Evolutionary conservation across 2,113 vertebrate genomes (phyloP).

Genomic region (Penelope pileata): DNA sequence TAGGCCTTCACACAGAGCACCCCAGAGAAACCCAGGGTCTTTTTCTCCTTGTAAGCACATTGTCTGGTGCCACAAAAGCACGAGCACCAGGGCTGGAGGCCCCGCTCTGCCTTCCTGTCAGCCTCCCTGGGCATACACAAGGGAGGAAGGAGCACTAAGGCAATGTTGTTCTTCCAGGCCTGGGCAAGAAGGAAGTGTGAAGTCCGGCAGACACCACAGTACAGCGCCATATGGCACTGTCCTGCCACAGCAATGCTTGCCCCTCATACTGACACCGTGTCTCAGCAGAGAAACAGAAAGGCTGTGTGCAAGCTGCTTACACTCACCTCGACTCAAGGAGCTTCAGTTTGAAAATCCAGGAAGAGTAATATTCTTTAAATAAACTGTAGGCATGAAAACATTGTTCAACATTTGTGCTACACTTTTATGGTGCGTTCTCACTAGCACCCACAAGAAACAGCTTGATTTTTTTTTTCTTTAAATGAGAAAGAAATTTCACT

Average conservation of each 20-base stretch:
- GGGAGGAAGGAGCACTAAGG: neutral
- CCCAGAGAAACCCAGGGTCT: neutral
- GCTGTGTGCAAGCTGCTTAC: neutral
- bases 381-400: neutral
- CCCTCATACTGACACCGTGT: rapidly evolving
- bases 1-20: neutral
- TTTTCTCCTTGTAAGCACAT: rapidly evolving
- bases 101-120: neutral
- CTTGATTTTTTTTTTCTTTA: neutral
- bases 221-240: neutral
- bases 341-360: neutral
- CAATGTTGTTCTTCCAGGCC: neutral
- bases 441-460: neutral
- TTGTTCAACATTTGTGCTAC: neutral
- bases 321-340: neutral
- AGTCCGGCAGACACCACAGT: rapidly evolving
- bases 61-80: neutral
- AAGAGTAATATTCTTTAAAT: neutral
- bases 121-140: neutral
- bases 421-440: neutral
- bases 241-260: neutral
- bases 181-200: neutral
- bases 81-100: neutral
- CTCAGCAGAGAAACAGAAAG: neutral
- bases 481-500: neutral